These are phyloP conservation scores for Lycaena phlaeas DNA, from an alignment of 2,888 invertebrate species.

Conservation along the genomic window DNA sequence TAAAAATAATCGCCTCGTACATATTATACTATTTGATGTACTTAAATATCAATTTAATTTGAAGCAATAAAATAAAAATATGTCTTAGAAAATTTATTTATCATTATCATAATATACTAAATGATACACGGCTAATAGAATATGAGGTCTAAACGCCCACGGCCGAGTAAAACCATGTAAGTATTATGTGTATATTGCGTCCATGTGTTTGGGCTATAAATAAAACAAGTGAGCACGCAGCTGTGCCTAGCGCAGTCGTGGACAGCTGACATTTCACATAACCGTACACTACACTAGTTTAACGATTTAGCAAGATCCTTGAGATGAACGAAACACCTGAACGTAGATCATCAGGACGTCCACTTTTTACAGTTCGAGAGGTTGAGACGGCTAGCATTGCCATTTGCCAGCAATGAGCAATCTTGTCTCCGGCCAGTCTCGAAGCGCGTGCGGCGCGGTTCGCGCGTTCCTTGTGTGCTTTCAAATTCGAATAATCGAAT, in stretches of 20 bases:
- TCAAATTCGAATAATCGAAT: slow-evolving; percentile 33
- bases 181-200: slow-evolving; percentile 3
- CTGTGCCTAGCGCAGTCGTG: slow-evolving; percentile 27
- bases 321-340: slow-evolving; percentile 49
- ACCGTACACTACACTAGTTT: slow-evolving; percentile 26
- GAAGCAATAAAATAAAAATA: no score
- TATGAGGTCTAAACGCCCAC: no score
- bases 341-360: slow-evolving; percentile 26
- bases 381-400: no score
- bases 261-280: slow-evolving; percentile 39
- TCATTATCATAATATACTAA: no score
- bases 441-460: slow-evolving; percentile 56
- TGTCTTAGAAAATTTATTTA: no score
- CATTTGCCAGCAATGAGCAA: no score
- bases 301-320: slow-evolving; percentile 54
- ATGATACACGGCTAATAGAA: no score
- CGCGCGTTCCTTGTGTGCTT: slow-evolving; percentile 30
- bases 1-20: no score
- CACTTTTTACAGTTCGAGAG: no score
- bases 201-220: slow-evolving; percentile 27
- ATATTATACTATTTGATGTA: no score
- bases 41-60: no score
- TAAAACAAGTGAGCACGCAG: slow-evolving; percentile 27
- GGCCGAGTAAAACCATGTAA: background rate
- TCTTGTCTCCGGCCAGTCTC: slow-evolving; percentile 62